These are phyloP conservation scores for Dione juno DNA, from an alignment of 2,888 invertebrate species.

Conservation along the genomic window DNA sequence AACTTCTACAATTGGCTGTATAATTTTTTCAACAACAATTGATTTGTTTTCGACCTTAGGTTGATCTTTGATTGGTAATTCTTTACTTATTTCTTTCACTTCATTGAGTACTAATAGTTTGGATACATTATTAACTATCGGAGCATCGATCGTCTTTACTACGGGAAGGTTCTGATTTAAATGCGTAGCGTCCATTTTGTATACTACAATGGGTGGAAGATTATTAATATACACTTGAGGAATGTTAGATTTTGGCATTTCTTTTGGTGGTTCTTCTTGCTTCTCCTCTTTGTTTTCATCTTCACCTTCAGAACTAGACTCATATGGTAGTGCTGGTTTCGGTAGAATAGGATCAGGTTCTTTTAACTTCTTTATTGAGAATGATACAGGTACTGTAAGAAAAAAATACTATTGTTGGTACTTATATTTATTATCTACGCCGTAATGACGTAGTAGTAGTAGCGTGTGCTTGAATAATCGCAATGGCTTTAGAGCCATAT, in stretches of 20 bases:
- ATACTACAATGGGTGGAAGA: slow-evolving; percentile 65
- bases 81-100: slow-evolving; percentile 44
- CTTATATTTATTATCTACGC: too few relatives aligned
- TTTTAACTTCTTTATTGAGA: slow-evolving; percentile 92
- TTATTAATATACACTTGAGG: slow-evolving; percentile 51
- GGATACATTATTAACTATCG: slow-evolving; percentile 50
- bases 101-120: slow-evolving; percentile 38
- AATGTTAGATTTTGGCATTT: slow-evolving; percentile 47
- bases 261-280: slow-evolving; percentile 47
- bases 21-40: slow-evolving; percentile 32
- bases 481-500: too few relatives aligned
- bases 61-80: slow-evolving; percentile 41
- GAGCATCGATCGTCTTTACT: slow-evolving; percentile 53
- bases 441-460: too few relatives aligned
- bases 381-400: slow-evolving; percentile 88
- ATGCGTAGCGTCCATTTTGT: slow-evolving; percentile 65
- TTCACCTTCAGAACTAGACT: slow-evolving; percentile 88
- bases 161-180: slow-evolving; percentile 54
- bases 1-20: slow-evolving; percentile 43
- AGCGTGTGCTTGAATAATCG: too few relatives aligned
- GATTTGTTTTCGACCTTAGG: slow-evolving; percentile 35
- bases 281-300: slow-evolving; percentile 66
- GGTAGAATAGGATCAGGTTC: slow-evolving; percentile 86
- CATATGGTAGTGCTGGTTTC: slow-evolving; percentile 90
- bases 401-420: slow-evolving; percentile 2